Evolutionary conservation across 2,113 vertebrate species (phyloP).

Genomic region (Eptesicus fuscus): DNA sequence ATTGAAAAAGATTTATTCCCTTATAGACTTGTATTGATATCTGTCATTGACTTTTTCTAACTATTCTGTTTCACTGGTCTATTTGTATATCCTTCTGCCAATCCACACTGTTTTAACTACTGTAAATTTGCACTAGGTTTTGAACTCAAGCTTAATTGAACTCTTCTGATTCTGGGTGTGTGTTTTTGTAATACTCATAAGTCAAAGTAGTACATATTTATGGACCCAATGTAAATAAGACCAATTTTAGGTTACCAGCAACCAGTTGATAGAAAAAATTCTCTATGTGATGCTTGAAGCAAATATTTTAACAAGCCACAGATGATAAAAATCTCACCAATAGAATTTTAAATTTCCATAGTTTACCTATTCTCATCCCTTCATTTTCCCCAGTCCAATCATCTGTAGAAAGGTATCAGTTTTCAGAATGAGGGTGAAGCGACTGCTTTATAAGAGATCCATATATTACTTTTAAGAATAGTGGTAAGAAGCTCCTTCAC

Average conservation of each 20-base stretch:
- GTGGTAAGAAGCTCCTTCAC: not conserved
- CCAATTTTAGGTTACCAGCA: not conserved
- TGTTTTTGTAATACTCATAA: not conserved
- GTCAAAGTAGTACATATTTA: not conserved
- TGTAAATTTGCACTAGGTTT: not conserved
- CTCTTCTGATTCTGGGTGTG: not conserved
- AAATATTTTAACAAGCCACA: conserved; percentile 22
- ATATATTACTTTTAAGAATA: not conserved
- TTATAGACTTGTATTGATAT: not conserved
- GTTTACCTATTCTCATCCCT: not conserved
- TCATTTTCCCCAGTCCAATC: not conserved
- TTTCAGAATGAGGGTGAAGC: not conserved
- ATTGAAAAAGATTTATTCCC: not conserved
- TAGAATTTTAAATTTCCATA: not conserved
- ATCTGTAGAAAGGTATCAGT: not conserved
- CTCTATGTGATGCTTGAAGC: not conserved
- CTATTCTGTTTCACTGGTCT: not conserved
- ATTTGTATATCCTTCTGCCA: not conserved
- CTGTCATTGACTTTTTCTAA: not conserved
- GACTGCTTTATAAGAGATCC: not conserved
- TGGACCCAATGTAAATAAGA: not conserved
- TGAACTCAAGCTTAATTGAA: not conserved
- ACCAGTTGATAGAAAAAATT: not conserved
- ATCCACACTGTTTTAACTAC: not conserved
- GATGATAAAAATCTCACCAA: not conserved